These are phyloP conservation scores for Anisognathus igniventris DNA, from an alignment of 2,797 vertebrate species.

Conservation along the genomic window DNA sequence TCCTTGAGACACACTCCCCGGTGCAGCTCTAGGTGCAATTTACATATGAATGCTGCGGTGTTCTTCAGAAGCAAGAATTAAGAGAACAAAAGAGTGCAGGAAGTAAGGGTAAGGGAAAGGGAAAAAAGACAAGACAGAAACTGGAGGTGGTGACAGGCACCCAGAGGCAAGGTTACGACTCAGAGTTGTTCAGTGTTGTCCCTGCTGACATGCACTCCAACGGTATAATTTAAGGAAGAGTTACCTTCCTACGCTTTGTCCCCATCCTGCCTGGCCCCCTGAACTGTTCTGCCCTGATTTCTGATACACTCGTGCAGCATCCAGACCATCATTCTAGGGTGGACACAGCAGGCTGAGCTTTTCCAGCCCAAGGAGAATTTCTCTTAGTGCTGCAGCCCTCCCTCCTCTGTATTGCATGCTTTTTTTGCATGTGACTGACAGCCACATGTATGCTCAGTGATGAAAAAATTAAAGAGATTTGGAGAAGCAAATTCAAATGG, in stretches of 20 bases:
- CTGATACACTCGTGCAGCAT: background rate
- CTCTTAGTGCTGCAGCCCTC: background rate
- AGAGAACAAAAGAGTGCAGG: slow-evolving; percentile 53
- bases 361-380: background rate
- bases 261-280: background rate
- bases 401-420: accelerated
- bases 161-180: slow-evolving; percentile 31
- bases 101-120: slow-evolving; percentile 20
- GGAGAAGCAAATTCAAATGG: background rate
- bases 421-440: background rate
- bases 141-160: slow-evolving; percentile 60
- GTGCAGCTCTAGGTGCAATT: slow-evolving; percentile 10
- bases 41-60: slow-evolving; percentile 55
- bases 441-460: background rate
- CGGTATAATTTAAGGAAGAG: slow-evolving; percentile 26
- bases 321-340: background rate
- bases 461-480: background rate
- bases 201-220: background rate
- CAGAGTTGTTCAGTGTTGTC: background rate
- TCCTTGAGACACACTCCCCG: background rate
- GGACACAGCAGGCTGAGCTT: background rate
- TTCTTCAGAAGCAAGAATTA: slow-evolving; percentile 58
- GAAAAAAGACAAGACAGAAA: slow-evolving; percentile 39
- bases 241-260: background rate
- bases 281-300: background rate